Base-by-base conservation (phyloP, 2,113 vertebrate species). In the Mungos mungo region DNA sequence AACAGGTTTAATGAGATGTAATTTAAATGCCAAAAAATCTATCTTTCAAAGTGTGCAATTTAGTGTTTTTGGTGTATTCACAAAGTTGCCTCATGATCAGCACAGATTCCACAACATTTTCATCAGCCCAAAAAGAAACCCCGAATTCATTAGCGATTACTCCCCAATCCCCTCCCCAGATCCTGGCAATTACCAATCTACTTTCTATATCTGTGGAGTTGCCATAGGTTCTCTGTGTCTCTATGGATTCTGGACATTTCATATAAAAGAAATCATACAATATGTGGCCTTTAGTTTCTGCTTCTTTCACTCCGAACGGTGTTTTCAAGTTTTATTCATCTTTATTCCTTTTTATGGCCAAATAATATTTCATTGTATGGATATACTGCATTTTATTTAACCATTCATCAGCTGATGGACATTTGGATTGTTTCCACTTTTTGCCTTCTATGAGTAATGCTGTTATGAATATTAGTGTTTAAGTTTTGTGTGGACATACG, bases 1-100 rank as follows among this genome's bases (percentile, higher is more conserved):
- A 84, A 60, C 52, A 85, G 54, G 11, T 84, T 92, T 79, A 45
- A 88, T 83, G 76, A 83, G 52, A 35, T 95, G 12, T 87, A 95
- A 90, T 84, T 41, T 63, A 80, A 60, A 65, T 35, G 29, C 50
- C 47, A n/a, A 94, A 93, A 79, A 52, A 29, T 63, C 68, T 21
- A 57, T 47, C 25, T 31, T 85, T 85, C 65, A 29, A 63, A 66
- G 3, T 54, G 25, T 81, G 33, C 21, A 74, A 10, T 68, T 95
- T 31, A 27, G 2, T 65, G 68, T 35, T 88, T 86, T 84, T 66
- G 68, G 19, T 66, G 16, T 84, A 60, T 45, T 94, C 50, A 90
- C 68, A 68, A 47, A 87, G 52, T 72, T 84, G 35, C 77, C 4
- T 69, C 81, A 60, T 1, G 38, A 77, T 71, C 69, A 66, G 63